These are phyloP conservation scores for Diploscapter pachys DNA, from an alignment of 1,140 invertebrate genomes.

Conservation along the genomic window DNA sequence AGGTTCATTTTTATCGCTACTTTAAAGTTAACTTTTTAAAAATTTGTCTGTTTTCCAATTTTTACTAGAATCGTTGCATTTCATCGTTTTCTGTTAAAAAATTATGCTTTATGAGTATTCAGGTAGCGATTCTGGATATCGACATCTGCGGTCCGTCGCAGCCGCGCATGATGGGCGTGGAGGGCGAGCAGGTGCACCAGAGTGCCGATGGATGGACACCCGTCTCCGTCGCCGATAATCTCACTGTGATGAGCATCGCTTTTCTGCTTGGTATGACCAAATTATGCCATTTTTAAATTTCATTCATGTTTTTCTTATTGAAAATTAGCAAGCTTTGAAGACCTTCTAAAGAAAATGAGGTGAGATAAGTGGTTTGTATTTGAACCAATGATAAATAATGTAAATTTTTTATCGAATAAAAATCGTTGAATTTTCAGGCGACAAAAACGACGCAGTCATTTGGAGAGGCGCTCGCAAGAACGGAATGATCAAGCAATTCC, in stretches of 20 bases:
- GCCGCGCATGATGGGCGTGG: constrained; percentile 66
- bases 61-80: not conserved
- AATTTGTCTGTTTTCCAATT: not conserved
- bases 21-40: not conserved
- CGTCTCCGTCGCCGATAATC: constrained; percentile 79
- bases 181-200: constrained; percentile 72
- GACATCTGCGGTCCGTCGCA: constrained; percentile 85
- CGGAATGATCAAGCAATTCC: constrained; percentile 87
- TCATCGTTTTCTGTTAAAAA: not conserved
- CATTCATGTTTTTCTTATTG: not conserved
- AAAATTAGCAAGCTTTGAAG: not conserved
- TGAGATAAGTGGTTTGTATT: too few species aligned
- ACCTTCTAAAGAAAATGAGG: too few species aligned
- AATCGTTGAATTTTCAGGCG: not conserved
- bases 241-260: constrained; percentile 87
- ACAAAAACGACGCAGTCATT: constrained; percentile 80
- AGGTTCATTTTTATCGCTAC: constrained; percentile 30
- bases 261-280: constrained; percentile 69
- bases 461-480: constrained; percentile 95
- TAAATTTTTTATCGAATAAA: too few species aligned
- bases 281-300: too few species aligned
- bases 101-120: constrained; percentile 60
- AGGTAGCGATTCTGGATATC: constrained; percentile 78
- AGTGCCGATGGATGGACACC: constrained; percentile 95
- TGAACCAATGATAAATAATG: too few species aligned